Evolutionary conservation across 2,888 invertebrate genomes (phyloP).

Genomic region (Athalia cordata): DNA sequence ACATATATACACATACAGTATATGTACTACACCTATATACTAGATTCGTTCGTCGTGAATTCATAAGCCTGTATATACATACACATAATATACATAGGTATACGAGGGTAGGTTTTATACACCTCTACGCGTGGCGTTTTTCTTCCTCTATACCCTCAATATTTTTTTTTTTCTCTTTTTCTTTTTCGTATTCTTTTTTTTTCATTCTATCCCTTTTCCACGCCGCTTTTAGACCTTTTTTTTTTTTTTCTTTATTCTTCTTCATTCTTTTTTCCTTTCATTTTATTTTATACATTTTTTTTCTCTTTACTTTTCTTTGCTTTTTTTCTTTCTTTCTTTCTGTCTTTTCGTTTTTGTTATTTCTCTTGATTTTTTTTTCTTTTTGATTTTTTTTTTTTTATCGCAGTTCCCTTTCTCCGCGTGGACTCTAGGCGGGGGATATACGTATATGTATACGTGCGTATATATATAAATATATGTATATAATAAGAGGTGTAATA

Average conservation of each 20-base stretch:
- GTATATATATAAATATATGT: too few relatives aligned
- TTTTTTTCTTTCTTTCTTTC: not conserved
- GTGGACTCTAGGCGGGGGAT: too few relatives aligned
- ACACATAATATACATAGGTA: not conserved
- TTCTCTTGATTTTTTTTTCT: too few relatives aligned
- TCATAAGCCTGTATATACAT: not conserved
- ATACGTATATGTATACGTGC: too few relatives aligned
- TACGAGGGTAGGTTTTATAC: not conserved
- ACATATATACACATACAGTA: not conserved
- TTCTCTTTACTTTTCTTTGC: not conserved
- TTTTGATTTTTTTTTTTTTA: too few relatives aligned
- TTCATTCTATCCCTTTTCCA: not conserved
- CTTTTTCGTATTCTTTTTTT: not conserved
- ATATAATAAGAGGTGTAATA: too few relatives aligned
- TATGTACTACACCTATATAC: not conserved
- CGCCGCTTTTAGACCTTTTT: conserved; percentile 18
- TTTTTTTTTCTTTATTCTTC: not conserved
- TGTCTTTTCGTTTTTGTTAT: too few relatives aligned
- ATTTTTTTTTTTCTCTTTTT: not conserved
- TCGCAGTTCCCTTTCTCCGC: too few relatives aligned
- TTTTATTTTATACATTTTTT: not conserved
- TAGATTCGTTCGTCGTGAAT: conserved; percentile 19
- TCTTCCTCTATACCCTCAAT: conserved; percentile 18
- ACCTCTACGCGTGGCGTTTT: conserved; percentile 2
- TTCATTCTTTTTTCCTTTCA: not conserved